Conservation (phyloP, 2,113 vertebrate genomes). For the Lucifuga dentata region DNA sequence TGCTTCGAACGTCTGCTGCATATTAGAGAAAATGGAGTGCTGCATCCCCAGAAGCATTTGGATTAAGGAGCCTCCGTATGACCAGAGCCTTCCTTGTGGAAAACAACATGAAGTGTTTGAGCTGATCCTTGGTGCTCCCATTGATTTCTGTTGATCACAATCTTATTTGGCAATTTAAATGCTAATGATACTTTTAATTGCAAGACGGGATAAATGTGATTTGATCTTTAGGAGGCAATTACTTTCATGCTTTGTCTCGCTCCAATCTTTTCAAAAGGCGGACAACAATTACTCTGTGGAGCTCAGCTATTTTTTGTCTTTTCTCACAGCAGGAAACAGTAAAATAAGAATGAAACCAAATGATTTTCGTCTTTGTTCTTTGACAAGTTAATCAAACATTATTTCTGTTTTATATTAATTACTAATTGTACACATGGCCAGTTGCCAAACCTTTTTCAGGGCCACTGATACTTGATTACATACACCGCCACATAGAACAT, state of each 20-base stretch:
- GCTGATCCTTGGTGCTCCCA: slow-evolving; percentile 68
- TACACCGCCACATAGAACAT: slow-evolving; percentile 43
- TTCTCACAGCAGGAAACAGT: slow-evolving; percentile 45
- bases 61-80: slow-evolving; percentile 28
- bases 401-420: slow-evolving; percentile 51
- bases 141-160: slow-evolving; percentile 84
- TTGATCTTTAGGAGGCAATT: slow-evolving; percentile 80
- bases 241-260: slow-evolving; percentile 75
- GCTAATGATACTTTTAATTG: slow-evolving; percentile 86
- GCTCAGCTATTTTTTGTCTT: slow-evolving; percentile 33
- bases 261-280: slow-evolving; percentile 61
- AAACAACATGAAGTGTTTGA: slow-evolving; percentile 44
- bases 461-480: slow-evolving; percentile 37
- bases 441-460: slow-evolving; percentile 28
- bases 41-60: slow-evolving; percentile 32
- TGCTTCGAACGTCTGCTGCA: background rate
- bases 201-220: slow-evolving; percentile 74
- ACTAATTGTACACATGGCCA: slow-evolving; percentile 55
- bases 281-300: slow-evolving; percentile 62
- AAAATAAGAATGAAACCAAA: slow-evolving; percentile 64
- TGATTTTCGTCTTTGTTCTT: slow-evolving; percentile 51
- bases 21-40: slow-evolving; percentile 31
- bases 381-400: slow-evolving; percentile 72
- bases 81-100: slow-evolving; percentile 9
- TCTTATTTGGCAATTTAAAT: slow-evolving; percentile 86